Evolutionary conservation across 2,888 invertebrate genomes (phyloP), one percentile per base, ranked within the genome.

Genomic region (Amiota minor): DNA sequence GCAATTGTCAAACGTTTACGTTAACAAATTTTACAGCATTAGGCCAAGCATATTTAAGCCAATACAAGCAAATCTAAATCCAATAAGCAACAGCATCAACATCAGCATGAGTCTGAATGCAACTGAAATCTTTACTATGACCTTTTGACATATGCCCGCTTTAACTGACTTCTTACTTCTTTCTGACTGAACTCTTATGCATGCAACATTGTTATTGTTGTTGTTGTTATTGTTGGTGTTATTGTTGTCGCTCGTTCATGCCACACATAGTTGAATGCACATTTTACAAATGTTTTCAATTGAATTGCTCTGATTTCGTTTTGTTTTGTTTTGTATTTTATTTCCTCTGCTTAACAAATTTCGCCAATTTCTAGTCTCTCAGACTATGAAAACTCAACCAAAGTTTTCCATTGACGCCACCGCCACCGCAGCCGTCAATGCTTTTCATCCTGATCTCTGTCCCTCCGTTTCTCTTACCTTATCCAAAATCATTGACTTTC

Each of bases 231-330:
- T 53, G 75, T 55, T 72, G 77, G 16, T 53, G 74, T 35, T 35
- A 35, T 35, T 35, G 35, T 35, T 35, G 35, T 35, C 35, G 35
- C 35, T 35, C 35, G 35, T 35, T 35, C 35, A 35, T 35, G 35
- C 35, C 18, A 18, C 9, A 59, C 72, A 77, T 73, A 74, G 70
- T 79, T 53, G 45, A 55, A 64, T 55, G 45, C 65, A 85, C 86
- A 85, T 83, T 83, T 83, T 80, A 85, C 83, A 83, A 85, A 83
- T 85, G 86, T 83, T 83, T 83, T 84, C 83, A 83, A 83, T 83
- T 85, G 84, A 83, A 83, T 85, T 83, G 83, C 83, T 83, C 83
- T 83, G 83, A 83, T 83, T 83, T 84, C 79, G 50, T 71, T 68
- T 50, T 11, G 14, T 18, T 18, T 59, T 20, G 12, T 18, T 59